Evolutionary conservation across 2,888 invertebrate genomes (phyloP), one percentile per base, ranked within the genome.

Genomic region (Esperia sulphurella): DNA sequence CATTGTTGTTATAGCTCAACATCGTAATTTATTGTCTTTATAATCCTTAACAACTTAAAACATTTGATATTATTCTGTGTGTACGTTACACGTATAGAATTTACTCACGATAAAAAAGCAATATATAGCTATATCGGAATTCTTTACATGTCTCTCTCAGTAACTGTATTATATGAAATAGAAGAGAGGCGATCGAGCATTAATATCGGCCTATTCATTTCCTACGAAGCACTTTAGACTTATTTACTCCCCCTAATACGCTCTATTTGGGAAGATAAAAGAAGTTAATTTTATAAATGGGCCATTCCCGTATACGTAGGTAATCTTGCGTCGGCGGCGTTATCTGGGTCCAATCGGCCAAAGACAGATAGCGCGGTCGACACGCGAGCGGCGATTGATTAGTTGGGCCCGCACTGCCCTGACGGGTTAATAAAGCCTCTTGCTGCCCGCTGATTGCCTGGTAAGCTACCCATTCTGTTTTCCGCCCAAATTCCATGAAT

Each of bases 381-480:
- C 89, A 88, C 87, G 86, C 89, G 78, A 88, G 75, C 85, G 68
- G 65, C 87, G 89, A 89, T 88, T 89, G 89, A 89, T 89, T 88
- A 87, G 84, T 70, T 71, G 63, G 66, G 72, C 83, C 86, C 83
- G 81, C 79, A 83, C 75, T 77, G 71, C 75, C 77, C 80, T 83
- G 84, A 81, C 85, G 85, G 83, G 84, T 85, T 88, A 88, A 89
- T 88, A 87, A 82, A 86, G 81, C 82, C 79, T 79, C 68, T 67
- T 65, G 71, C 69, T 77, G 71, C 72, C 70, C 72, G 75, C 81
- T 81, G 84, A 86, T 88, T 86, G 83, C 81, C 80, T 78, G 73
- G 79, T 82, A 81, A 83, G 76, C 79, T 70, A 79, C 80, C 79
- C 76, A 74, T 74, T 76, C 75, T 71, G 77, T 68, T 75, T 78